These are phyloP conservation scores for Dolichomitus sp. DNA, from an alignment of 2,888 invertebrate species.

Conservation along the genomic window DNA sequence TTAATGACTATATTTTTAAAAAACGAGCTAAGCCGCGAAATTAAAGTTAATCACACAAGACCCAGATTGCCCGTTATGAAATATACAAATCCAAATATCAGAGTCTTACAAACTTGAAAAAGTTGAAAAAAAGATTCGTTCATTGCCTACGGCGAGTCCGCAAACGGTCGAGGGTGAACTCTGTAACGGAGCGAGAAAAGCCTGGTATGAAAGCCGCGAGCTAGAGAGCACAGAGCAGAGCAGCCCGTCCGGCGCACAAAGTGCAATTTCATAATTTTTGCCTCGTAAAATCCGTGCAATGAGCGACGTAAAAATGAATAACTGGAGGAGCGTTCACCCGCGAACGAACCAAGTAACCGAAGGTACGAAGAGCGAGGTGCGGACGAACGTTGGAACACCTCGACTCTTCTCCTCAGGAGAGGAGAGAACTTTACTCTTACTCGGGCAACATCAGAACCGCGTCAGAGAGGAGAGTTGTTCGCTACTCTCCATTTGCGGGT, in stretches of 20 bases:
- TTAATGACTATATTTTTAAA: background rate
- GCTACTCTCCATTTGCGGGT: constrained; percentile 48
- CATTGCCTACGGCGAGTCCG: constrained; percentile 41
- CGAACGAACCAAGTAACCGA: constrained; percentile 74
- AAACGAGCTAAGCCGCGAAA: no score
- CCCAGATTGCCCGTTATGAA: background rate
- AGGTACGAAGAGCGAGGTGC: constrained; percentile 49
- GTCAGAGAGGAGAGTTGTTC: constrained; percentile 35
- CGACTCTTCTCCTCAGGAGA: background rate
- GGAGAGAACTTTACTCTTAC: constrained; percentile 7
- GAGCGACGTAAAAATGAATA: constrained; percentile 85
- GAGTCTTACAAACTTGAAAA: constrained; percentile 8
- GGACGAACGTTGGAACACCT: constrained; percentile 65
- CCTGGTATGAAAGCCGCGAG: constrained; percentile 40
- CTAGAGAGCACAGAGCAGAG: constrained; percentile 28
- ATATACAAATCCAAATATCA: background rate
- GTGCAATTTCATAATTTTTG: constrained; percentile 85
- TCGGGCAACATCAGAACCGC: constrained; percentile 21
- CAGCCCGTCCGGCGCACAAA: constrained; percentile 74
- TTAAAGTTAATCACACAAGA: background rate
- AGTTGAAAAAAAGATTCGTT: constrained; percentile 52
- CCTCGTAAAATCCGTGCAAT: constrained; percentile 85
- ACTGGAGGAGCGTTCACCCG: constrained; percentile 84
- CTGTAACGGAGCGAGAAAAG: constrained; percentile 54
- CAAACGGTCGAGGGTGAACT: constrained; percentile 58